Base-by-base conservation (phyloP, 2,797 vertebrate genomes). In the Acridotheres tristis region DNA sequence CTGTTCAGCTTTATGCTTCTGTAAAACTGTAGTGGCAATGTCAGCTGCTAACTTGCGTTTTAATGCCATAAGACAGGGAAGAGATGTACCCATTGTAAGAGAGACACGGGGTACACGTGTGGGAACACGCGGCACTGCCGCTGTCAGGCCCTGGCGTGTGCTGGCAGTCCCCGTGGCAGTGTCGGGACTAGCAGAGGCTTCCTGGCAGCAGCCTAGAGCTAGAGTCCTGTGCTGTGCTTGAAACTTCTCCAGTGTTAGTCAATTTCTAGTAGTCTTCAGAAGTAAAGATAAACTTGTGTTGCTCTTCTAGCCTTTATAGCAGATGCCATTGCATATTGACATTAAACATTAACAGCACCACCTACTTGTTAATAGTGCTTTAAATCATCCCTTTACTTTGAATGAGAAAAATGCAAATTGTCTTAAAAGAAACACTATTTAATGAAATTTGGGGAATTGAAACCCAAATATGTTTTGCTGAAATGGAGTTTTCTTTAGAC, bases 291-390 rank as follows among this genome's bases (percentile, higher is more conserved):
- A 89, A 83, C 61, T 94, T 90, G 93, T 95, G 95, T 96, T 93
- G 90, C 95, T 96, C 90, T 94, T 95, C 88, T 91, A 93, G 96
- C 89, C 59, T 94, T 96, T 91, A 86, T 88, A 96, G 94, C 83
- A 76, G 90, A 69, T 96, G 72, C 59, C 94, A 76, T 94, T 96
- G 95, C 95, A 54, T 96, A 95, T 95, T 93, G 94, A 89, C 94
- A 94, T 96, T 95, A 95, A 96, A 96, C 80, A 94, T 91, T 68
- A 90, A 86, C 90, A 42, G 95, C 93, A 95, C 94, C 94, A 91
- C 63, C 63, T 96, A 76, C 62, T 96, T 96, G 95, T 96, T 95
- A 96, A 93, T 91, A 96, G 13, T 96, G 95, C 93, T 95, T 96
- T 95, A 96, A 93, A 17, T 96, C 91, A 94, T 95, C 95, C 96